phyloP scores from a whole-genome alignment of 2,113 vertebrate species.

The Chaetodon trifascialis region DNA sequence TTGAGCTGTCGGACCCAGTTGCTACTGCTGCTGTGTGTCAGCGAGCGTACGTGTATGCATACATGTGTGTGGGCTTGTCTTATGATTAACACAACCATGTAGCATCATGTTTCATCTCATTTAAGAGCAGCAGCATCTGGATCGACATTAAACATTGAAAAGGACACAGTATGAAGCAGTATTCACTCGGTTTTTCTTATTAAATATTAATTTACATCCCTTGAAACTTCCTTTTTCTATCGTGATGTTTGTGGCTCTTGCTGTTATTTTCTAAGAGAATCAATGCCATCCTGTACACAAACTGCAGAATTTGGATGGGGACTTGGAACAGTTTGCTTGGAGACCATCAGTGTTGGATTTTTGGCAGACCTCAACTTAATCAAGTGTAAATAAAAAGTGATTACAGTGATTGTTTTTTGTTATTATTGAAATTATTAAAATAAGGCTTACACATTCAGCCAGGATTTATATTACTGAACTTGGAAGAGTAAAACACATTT shows the following conservation, averaged over 20 bases:
- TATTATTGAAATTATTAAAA: neutral
- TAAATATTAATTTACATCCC: constrained; percentile 77
- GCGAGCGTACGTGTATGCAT: neutral
- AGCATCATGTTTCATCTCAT: constrained; percentile 75
- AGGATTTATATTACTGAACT: constrained; percentile 15
- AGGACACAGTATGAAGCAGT: constrained; percentile 65
- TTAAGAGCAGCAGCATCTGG: constrained; percentile 82
- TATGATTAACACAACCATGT: constrained; percentile 73
- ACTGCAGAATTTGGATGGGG: constrained; percentile 9
- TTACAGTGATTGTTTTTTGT: neutral
- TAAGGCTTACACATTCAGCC: neutral
- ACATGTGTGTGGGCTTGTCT: constrained; percentile 36
- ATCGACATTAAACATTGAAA: constrained; percentile 83
- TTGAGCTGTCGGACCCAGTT: constrained; percentile 29
- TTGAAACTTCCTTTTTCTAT: constrained; percentile 57
- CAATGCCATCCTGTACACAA: constrained; percentile 25
- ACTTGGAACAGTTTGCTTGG: constrained; percentile 13
- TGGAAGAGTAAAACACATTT: neutral
- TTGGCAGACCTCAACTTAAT: constrained; percentile 2
- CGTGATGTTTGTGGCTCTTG: constrained; percentile 39
- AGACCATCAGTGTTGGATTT: constrained; percentile 11
- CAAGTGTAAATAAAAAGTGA: constrained; percentile 11
- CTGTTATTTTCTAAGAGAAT: constrained; percentile 26
- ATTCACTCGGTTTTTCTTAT: constrained; percentile 74
- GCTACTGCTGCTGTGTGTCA: constrained; percentile 19